Evolutionary conservation across 2,797 vertebrate species (phyloP), one percentile per base, ranked within the genome.

Genomic region (Clamator glandarius): DNA sequence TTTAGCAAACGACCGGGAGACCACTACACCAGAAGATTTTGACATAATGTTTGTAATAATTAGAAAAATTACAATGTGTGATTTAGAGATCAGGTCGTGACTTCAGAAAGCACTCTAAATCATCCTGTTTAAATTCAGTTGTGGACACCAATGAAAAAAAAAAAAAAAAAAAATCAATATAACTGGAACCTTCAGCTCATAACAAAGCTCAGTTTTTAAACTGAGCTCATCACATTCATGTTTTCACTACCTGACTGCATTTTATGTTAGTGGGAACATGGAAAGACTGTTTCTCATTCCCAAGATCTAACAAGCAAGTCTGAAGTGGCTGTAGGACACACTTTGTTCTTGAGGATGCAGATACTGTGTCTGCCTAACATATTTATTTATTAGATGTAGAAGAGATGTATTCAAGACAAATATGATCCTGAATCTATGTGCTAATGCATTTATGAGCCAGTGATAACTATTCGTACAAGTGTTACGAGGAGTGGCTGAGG

Each of bases 361-460:
- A 89, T 63, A 62, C 29, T 3, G 1, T 0, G 3, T 39, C 70
- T 93, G 89, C 89, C 79, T 29, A 59, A 54, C 54, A 75, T 67
- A 69, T 90, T 92, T 91, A 93, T 95, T 93, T 86, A 94, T 92
- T 89, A 96, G 86, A 88, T 90, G 89, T 20, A 93, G 96, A 88
- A 78, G 75, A 95, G 74, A 92, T 89, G 87, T 31, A 92, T 89
- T 81, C 78, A 84, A 89, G 89, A 89, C 88, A 96, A 95, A 93
- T 63, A 83, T 16, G 25, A 63, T 46, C 66, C 69, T 23, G 50
- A 88, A 86, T 73, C 88, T 73, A 59, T 54, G 67, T 58, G 55
- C 69, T 79, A 54, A 84, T 55, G 39, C 74, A 39, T 54, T 75
- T 68, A 54, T 21, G 42, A 93, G 67, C 55, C 89, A 26, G 18